Evolutionary conservation across 2,797 vertebrate genomes (phyloP), one percentile per base, ranked within the genome.

Genomic region (Sebastes ruberrimus): DNA sequence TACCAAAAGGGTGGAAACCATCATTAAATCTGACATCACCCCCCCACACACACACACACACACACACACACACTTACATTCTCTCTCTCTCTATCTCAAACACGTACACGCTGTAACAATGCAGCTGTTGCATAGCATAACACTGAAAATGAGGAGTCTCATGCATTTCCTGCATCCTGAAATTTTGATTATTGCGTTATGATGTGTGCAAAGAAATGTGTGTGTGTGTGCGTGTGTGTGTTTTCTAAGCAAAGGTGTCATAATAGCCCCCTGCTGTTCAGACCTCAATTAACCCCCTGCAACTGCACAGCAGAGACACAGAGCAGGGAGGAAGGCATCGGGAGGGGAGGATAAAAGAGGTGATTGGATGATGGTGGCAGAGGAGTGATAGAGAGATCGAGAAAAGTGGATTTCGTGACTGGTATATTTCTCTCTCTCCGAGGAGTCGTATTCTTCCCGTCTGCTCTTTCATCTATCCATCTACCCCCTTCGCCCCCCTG

Each of bases 261-360:
- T 91, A 91, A 94, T 91, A 77, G 83, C 86, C 84, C 87, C 93
- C 93, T 84, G 90, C 88, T 91, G 92, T 74, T 92, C 52, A 79
- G 89, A 92, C 93, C 93, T 94, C 91, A 93, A 95, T 94, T 93
- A 94, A 93, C 94, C 94, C 91, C 92, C 91, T 84, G 82, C 86
- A 81, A 93, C 86, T 90, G 85, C 90, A 85, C 90, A 88, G 88
- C 78, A 73, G 86, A 82, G 75, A 74, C 35, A 80, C 64, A 49
- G 87, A 83, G 77, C 60, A 27, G 69, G 61, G 71, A 81, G 83
- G 66, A 74, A 74, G 59, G 74, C 65, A 60, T 60, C 65, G 60
- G 33, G 73, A 77, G 63, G 56, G 74, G 42, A 38, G 52, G 63
- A 76, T 61, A 67, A 83, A 79, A 69, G 77, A 63, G 62, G 67